Conservation (phyloP, 2,888 invertebrate species). For the Ennomos fuscantarius region DNA sequence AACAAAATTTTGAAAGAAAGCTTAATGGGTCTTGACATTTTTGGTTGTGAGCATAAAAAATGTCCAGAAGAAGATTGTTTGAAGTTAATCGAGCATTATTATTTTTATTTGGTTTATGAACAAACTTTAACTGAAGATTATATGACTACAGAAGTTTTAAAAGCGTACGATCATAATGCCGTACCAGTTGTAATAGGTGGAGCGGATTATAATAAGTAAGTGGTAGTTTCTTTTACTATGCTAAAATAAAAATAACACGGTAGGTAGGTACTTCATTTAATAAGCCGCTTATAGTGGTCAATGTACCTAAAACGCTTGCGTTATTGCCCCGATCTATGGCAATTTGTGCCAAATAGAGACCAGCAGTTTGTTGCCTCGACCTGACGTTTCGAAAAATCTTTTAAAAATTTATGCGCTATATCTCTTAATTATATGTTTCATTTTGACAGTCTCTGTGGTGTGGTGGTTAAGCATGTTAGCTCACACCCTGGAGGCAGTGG, state of each 20-base stretch:
- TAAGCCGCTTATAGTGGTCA: too few relatives aligned
- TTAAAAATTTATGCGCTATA: too few relatives aligned
- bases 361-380: too few relatives aligned
- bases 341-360: too few relatives aligned
- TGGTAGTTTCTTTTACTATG: constrained; percentile 6
- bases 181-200: constrained; percentile 88
- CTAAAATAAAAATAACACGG: too few relatives aligned
- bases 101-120: constrained; percentile 71
- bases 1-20: constrained; percentile 64
- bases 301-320: too few relatives aligned
- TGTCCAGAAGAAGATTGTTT: constrained; percentile 58
- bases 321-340: too few relatives aligned
- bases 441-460: too few relatives aligned
- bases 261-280: too few relatives aligned
- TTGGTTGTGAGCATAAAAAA: constrained; percentile 56
- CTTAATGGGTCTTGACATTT: constrained; percentile 75
- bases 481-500: too few relatives aligned
- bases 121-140: constrained; percentile 61
- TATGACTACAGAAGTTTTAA: constrained; percentile 65
- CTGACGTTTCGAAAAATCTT: too few relatives aligned
- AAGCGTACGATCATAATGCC: constrained; percentile 82
- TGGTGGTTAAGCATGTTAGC: too few relatives aligned
- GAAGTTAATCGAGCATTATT: constrained; percentile 54
- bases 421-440: background rate
- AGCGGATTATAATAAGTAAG: constrained; percentile 84